These are phyloP conservation scores for Champsocephalus gunnari DNA, from an alignment of 2,797 vertebrate species.

Conservation along the genomic window DNA sequence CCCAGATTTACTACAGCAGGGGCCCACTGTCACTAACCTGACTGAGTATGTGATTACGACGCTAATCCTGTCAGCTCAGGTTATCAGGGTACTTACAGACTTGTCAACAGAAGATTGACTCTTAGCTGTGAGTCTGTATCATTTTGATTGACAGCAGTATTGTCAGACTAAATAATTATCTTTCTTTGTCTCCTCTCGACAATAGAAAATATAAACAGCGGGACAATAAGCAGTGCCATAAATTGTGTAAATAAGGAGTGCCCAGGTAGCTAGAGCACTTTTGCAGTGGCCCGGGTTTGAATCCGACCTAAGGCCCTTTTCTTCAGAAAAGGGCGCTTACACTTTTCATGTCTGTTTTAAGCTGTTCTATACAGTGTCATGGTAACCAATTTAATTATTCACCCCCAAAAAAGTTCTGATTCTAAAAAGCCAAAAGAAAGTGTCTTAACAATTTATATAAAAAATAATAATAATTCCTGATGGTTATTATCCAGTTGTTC, in stretches of 20 bases:
- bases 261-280: too few relatives aligned
- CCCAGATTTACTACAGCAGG: slow-evolving; percentile 44
- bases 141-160: slow-evolving; percentile 49
- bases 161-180: slow-evolving; percentile 7
- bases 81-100: slow-evolving; percentile 61
- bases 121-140: slow-evolving; percentile 35
- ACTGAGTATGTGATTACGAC: slow-evolving; percentile 64
- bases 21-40: slow-evolving; percentile 45
- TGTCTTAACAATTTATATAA: neutral
- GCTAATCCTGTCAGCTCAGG: slow-evolving; percentile 72
- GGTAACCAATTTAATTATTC: too few relatives aligned
- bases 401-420: too few relatives aligned
- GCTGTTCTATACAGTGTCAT: too few relatives aligned
- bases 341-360: too few relatives aligned
- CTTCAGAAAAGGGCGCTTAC: too few relatives aligned
- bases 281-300: too few relatives aligned
- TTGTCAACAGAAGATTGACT: slow-evolving; percentile 33
- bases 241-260: neutral
- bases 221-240: neutral
- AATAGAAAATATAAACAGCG: neutral
- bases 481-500: neutral
- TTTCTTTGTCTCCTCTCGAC: neutral
- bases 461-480: neutral
- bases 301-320: too few relatives aligned
- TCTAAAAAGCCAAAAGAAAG: too few relatives aligned